Conservation (phyloP, 2,888 invertebrate species). For the Formica aserva region DNA sequence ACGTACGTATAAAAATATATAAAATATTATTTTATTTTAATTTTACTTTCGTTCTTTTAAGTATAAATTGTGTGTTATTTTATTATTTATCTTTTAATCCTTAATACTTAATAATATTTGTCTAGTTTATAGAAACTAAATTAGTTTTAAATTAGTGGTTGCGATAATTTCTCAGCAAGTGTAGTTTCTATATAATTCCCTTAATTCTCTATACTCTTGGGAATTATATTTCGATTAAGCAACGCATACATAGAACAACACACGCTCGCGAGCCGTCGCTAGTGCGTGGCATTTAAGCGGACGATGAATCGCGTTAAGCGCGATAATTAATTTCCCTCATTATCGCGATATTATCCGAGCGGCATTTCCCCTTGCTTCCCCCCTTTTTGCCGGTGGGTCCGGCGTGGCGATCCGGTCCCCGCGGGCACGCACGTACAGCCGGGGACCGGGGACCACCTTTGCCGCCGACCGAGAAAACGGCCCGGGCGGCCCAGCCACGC, state of each 20-base stretch:
- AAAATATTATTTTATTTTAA: not conserved
- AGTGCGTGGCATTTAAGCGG: slow-evolving; percentile 15
- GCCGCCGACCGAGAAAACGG: slow-evolving; percentile 43
- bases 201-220: slow-evolving; percentile 2
- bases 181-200: slow-evolving; percentile 18
- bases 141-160: not conserved
- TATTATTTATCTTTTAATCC: not conserved
- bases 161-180: slow-evolving; percentile 12
- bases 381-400: slow-evolving; percentile 25
- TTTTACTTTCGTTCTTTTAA: not conserved
- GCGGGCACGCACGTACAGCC: slow-evolving; percentile 39
- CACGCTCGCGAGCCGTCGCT: slow-evolving; percentile 6
- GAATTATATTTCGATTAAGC: slow-evolving; percentile 35
- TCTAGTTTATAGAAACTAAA: not conserved
- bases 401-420: slow-evolving; percentile 37
- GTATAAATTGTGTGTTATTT: not conserved
- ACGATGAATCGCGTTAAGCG: slow-evolving; percentile 41
- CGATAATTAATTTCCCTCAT: slow-evolving; percentile 51
- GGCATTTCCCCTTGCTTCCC: not conserved
- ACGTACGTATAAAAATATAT: not conserved
- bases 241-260: not conserved
- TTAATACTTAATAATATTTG: not conserved
- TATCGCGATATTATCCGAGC: slow-evolving; percentile 53
- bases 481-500: slow-evolving; percentile 44
- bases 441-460: slow-evolving; percentile 51